Conservation (phyloP, 2,113 vertebrate genomes). For the Stictonetta naevosa region DNA sequence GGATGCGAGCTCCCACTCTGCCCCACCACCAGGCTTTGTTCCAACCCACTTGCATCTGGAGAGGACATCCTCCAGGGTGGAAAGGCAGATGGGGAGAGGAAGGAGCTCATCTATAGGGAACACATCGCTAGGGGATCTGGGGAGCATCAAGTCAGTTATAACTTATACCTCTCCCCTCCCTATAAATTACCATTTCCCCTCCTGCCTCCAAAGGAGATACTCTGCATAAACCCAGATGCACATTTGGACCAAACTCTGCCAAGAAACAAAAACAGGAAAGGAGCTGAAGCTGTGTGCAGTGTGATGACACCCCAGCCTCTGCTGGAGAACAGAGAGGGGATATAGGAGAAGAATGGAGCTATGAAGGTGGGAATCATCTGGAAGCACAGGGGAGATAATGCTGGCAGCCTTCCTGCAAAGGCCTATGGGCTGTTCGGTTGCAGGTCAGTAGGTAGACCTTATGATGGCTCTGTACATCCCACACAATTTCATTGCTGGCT, state of each 20-base stretch:
- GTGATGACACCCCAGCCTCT: conserved; percentile 6
- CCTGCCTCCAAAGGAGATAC: neutral
- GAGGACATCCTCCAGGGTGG: neutral
- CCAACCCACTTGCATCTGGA: neutral
- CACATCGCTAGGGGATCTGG: neutral
- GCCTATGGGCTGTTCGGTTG: neutral
- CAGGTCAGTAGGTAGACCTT: neutral
- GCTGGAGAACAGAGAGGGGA: neutral
- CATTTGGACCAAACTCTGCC: neutral
- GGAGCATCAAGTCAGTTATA: neutral
- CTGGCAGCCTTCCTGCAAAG: neutral
- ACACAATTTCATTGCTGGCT: neutral
- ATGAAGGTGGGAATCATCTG: neutral
- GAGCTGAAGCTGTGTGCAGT: neutral
- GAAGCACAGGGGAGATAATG: neutral
- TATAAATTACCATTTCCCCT: neutral
- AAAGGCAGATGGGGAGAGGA: neutral
- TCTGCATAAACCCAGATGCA: neutral
- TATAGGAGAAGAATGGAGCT: neutral
- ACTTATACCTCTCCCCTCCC: neutral
- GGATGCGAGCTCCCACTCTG: neutral
- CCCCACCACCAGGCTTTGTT: neutral
- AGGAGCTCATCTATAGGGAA: neutral
- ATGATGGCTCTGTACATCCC: neutral
- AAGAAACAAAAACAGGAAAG: conserved; percentile 25